Conservation (phyloP, 2,888 invertebrate species). For the Amblyteles armatorius region DNA sequence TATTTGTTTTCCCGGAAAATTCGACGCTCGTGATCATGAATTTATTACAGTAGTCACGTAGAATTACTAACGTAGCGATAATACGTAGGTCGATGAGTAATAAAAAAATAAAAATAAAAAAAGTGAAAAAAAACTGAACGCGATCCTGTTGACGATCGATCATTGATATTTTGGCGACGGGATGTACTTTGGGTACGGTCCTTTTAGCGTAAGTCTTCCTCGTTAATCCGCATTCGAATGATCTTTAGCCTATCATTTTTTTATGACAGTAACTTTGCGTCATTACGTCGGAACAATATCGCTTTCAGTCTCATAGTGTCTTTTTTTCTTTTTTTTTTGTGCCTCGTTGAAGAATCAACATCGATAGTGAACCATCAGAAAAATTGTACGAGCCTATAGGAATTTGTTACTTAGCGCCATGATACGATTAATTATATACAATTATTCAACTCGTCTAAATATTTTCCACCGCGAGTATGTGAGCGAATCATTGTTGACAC, state of each 20-base stretch:
- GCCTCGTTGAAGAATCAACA: slow-evolving; percentile 5
- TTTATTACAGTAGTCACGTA: slow-evolving; percentile 18
- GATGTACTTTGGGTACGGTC: slow-evolving; percentile 7
- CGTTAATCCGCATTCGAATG: slow-evolving; percentile 30
- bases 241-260: slow-evolving; percentile 10
- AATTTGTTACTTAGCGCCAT: slow-evolving; percentile 61
- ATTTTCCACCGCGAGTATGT: slow-evolving; percentile 54
- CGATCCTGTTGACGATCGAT: slow-evolving; percentile 12
- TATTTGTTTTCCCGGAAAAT: slow-evolving; percentile 28
- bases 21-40: slow-evolving; percentile 29
- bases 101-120: background rate
- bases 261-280: slow-evolving; percentile 4
- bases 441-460: slow-evolving; percentile 42
- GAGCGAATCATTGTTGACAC: slow-evolving; percentile 76
- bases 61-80: slow-evolving; percentile 25
- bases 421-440: slow-evolving; percentile 53
- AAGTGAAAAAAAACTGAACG: background rate
- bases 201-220: slow-evolving; percentile 50
- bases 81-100: slow-evolving; percentile 13
- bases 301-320: slow-evolving; percentile 2
- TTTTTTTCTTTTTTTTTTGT: slow-evolving; percentile 2
- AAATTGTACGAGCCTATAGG: slow-evolving; percentile 29
- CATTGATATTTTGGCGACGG: slow-evolving; percentile 31
- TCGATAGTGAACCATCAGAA: slow-evolving; percentile 3
- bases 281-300: slow-evolving; percentile 11